These are phyloP conservation scores for Amphiura filiformis DNA, from an alignment of 35 echinoderm and acorn worm genomes.

Conservation along the genomic window DNA sequence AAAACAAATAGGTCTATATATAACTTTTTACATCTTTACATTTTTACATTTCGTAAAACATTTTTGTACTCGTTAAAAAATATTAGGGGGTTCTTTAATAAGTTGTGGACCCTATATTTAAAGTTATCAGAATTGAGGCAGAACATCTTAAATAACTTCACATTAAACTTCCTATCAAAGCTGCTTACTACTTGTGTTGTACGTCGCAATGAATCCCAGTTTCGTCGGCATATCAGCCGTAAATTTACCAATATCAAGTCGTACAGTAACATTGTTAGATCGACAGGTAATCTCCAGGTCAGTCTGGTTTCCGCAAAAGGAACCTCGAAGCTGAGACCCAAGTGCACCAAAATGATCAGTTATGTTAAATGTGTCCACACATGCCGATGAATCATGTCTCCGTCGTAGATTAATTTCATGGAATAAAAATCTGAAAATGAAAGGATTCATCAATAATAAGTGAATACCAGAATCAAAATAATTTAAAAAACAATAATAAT, in stretches of 20 bases:
- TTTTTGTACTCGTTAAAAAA: no score
- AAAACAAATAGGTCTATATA: no score
- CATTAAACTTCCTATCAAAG: no score
- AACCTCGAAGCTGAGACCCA: slow-evolving; percentile 51
- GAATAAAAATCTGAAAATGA: slow-evolving; percentile 60
- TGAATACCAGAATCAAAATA: background rate
- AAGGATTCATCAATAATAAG: background rate
- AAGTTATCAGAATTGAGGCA: no score
- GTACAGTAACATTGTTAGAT: slow-evolving; percentile 70
- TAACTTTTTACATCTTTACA: no score
- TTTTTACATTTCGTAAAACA: no score
- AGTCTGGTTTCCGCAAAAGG: slow-evolving; percentile 58
- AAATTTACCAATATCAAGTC: slow-evolving; percentile 50
- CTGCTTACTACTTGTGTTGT: slow-evolving; percentile 70
- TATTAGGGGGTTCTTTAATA: no score
- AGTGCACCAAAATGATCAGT: slow-evolving; percentile 63
- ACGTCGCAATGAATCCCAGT: slow-evolving; percentile 82
- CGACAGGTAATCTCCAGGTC: slow-evolving; percentile 56
- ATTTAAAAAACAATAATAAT: background rate
- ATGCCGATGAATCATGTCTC: slow-evolving; percentile 20
- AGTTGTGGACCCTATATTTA: no score
- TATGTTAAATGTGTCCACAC: slow-evolving; percentile 67
- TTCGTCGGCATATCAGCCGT: slow-evolving; percentile 85
- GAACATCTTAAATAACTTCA: no score
- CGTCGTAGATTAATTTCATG: slow-evolving; percentile 64